Evolutionary conservation across 1,140 invertebrate species (phyloP).

Genomic region (Lutraria rhynchaena): DNA sequence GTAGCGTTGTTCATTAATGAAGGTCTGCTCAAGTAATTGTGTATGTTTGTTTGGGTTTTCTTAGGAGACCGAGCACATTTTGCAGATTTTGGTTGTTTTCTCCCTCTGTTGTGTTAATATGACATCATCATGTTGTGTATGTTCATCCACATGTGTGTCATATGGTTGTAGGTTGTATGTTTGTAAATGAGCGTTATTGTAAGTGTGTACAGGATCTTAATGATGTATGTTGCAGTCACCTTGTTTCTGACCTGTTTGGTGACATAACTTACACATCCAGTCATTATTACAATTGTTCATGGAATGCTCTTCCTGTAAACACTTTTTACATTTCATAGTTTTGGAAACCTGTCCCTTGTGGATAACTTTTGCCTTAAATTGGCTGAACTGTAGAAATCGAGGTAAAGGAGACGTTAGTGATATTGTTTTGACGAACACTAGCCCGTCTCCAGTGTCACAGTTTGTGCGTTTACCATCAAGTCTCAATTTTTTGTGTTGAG

Average conservation of each 20-base stretch:
- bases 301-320: background rate
- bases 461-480: constrained; percentile 1
- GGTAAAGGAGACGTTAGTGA: background rate
- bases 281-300: constrained; percentile 1
- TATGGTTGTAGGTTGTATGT: no score
- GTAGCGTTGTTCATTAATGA: no score
- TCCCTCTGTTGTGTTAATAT: no score
- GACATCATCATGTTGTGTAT: no score
- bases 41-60: no score
- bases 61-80: no score
- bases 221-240: no score
- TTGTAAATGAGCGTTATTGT: no score
- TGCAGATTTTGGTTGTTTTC: no score
- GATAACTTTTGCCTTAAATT: constrained; percentile 9
- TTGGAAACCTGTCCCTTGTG: background rate
- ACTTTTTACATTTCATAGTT: constrained; percentile 12
- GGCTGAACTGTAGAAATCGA: background rate
- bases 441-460: constrained; percentile 4
- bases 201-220: no score
- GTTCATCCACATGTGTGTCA: no score
- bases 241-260: background rate
- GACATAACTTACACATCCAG: background rate
- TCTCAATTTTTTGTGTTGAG: background rate
- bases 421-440: background rate
- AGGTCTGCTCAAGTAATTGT: no score